Evolutionary conservation across 2,797 vertebrate genomes (phyloP), one percentile per base, ranked within the genome.

Genomic region (Pterois miles): DNA sequence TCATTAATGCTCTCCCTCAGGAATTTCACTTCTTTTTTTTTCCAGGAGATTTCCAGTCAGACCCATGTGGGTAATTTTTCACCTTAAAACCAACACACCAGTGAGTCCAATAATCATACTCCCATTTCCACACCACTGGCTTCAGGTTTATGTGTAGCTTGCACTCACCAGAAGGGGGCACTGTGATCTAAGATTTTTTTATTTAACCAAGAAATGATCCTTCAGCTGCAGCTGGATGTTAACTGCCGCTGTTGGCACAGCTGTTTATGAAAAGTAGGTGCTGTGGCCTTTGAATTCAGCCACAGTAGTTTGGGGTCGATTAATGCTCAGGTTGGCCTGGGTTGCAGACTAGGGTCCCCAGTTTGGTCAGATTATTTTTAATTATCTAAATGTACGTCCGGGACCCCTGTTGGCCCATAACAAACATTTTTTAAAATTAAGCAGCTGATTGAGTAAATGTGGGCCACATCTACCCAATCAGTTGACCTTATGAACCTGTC

Each of bases 111-210:
- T 75, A 58, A 73, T 59, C 33, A 25, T 20, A 58, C 65, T 65
- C 8, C 8, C 52, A 77, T 67, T 72, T 71, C 59, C 58, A 52
- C 27, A 50, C 2, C n/a, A 48, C 29, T 54, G 7, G 4, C 5
- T 56, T 60, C 8, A 13, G 18, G 23, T 3, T 52, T 2, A 50
- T 50, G 4, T 76, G 34, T 29, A 56, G 5, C 67, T 65, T 20
- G 1, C 1, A 71, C 31, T 38, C 16, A 5, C 84, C 93, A 90
- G 64, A 67, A 80, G 93, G 89, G 88, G 94, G 92, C 91, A 66
- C 83, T 92, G 86, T 87, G 75, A 70, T 63, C 27, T 64, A 68
- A 84, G 40, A 23, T 25, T 69, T 66, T 14, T 3, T n/a, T n/a
- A n/a, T n/a, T n/a, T n/a, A n/a, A 27, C 31, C 3, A 27, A 57